Percentiles rank a stretch among this genome's conserved stretches.
These are phyloP conservation scores for Charanyca ferruginea DNA, from an alignment of 2,888 invertebrate genomes.

Conservation along the genomic window DNA sequence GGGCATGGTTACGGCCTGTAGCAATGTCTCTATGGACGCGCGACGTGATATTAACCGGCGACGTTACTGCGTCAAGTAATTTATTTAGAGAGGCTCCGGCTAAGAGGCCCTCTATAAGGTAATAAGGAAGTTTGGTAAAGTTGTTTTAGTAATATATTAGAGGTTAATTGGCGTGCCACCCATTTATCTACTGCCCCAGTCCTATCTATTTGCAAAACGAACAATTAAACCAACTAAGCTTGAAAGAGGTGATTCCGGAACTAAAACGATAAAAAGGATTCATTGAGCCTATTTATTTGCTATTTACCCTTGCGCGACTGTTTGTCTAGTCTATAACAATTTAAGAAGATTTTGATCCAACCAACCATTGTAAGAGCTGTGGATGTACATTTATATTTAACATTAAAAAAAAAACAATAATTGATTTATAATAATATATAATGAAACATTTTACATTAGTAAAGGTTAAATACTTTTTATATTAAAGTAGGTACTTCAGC, in stretches of 20 bases:
- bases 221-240: conserved; percentile 50
- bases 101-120: conserved; percentile 62
- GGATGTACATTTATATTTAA: not conserved
- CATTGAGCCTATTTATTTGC: conserved; percentile 42
- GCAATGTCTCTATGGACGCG: conserved; percentile 54
- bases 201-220: conserved; percentile 50
- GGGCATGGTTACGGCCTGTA: conserved; percentile 19
- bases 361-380: not conserved
- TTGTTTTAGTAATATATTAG: conserved; percentile 69
- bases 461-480: not conserved
- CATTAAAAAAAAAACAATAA: too few relatives aligned
- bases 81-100: conserved; percentile 53
- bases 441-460: not conserved
- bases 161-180: conserved; percentile 61
- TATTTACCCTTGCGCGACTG: conserved; percentile 20
- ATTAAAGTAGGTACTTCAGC: not conserved
- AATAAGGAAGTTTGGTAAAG: conserved; percentile 67
- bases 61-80: conserved; percentile 43
- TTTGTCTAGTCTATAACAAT: conserved; percentile 26
- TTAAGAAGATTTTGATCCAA: not conserved
- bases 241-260: conserved; percentile 41
- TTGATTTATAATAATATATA: too few relatives aligned
- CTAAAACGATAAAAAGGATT: conserved; percentile 56
- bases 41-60: conserved; percentile 47
- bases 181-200: conserved; percentile 41